A percentile compares a stretch with the other conserved stretches of the same genome.
Conservation (phyloP, 2,797 vertebrate species). For the Pseudotriccus pelzelni region DNA sequence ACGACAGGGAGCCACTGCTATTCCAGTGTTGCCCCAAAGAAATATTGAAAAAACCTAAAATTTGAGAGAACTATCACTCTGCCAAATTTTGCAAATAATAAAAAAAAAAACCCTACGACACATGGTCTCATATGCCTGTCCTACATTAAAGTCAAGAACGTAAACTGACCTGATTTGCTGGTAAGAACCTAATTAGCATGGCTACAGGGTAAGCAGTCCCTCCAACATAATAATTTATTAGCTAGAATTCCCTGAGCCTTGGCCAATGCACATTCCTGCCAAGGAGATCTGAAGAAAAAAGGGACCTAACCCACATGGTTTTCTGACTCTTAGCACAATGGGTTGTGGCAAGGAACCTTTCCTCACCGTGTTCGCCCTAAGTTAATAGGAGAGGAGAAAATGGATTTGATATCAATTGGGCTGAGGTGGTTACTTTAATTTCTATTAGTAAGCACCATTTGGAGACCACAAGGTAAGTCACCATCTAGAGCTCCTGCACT, state of each 20-base stretch:
- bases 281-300: conserved; percentile 52
- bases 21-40: not conserved
- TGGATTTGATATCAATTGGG: not conserved
- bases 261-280: not conserved
- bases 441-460: not conserved
- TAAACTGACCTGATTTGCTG: conserved; percentile 42
- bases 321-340: not conserved
- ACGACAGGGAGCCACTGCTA: not conserved
- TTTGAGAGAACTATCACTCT: not conserved
- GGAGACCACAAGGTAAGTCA: not conserved
- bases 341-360: not conserved
- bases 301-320: not conserved
- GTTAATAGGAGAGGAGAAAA: not conserved
- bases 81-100: not conserved
- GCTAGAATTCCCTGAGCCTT: conserved; percentile 26
- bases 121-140: not conserved
- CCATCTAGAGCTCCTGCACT: not conserved
- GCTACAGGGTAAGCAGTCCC: conserved; percentile 3
- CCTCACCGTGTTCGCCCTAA: not conserved
- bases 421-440: not conserved
- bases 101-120: not conserved
- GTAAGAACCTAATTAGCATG: conserved; percentile 50
- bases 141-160: not conserved
- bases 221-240: conserved; percentile 57
- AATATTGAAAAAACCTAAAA: not conserved